phyloP scores from a whole-genome alignment of 2,113 vertebrate species.

The Ceyx melanurus region DNA sequence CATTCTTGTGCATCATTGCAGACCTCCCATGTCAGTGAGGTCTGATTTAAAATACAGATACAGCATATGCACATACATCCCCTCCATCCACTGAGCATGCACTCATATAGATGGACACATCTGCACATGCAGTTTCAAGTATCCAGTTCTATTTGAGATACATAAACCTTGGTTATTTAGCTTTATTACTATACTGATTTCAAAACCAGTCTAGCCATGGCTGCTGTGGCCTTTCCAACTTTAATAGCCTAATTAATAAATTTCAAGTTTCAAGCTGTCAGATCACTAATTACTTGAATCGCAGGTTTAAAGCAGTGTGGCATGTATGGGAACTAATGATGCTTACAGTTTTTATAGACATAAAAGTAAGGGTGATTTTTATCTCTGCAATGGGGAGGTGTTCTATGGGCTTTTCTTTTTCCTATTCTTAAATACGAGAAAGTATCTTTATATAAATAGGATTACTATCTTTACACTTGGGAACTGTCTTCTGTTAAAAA shows the following conservation, averaged over 20 bases:
- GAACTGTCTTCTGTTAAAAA: neutral
- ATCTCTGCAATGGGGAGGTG: neutral
- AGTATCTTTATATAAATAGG: neutral
- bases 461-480: neutral
- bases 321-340: conserved; percentile 1
- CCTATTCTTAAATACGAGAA: neutral
- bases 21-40: neutral
- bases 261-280: conserved; percentile 48
- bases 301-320: conserved; percentile 44
- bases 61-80: neutral
- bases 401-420: neutral
- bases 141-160: neutral
- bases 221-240: conserved; percentile 46
- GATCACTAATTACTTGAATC: conserved; percentile 51
- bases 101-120: neutral
- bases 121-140: neutral
- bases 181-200: conserved; percentile 33
- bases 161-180: neutral
- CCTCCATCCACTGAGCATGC: neutral
- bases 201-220: neutral
- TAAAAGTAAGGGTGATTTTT: conserved; percentile 19
- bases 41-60: conserved; percentile 7
- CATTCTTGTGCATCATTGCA: neutral
- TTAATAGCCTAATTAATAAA: conserved; percentile 67
- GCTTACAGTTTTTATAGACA: neutral